These are phyloP conservation scores for Tachyglossus aculeatus DNA, from an alignment of 2,797 vertebrate genomes.

Conservation along the genomic window DNA sequence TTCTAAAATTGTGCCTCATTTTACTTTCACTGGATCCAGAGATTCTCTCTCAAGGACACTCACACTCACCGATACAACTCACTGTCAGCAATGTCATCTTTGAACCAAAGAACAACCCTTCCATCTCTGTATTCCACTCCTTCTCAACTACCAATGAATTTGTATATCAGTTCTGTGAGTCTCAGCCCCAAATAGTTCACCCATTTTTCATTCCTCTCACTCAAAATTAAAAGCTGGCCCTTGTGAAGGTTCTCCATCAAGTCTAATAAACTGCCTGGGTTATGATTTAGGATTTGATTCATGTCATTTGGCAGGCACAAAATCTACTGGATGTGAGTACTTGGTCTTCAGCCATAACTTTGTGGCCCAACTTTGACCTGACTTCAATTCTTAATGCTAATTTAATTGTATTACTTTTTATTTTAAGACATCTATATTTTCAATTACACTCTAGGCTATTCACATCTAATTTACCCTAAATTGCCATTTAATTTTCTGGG, in stretches of 20 bases:
- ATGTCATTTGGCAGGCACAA: conserved; percentile 8
- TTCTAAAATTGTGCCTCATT: too few relatives aligned
- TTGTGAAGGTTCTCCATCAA: conserved; percentile 3
- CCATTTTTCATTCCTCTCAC: too few relatives aligned
- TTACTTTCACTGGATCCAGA: too few relatives aligned
- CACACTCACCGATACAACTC: too few relatives aligned
- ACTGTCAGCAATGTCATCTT: too few relatives aligned
- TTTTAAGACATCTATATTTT: conserved; percentile 42
- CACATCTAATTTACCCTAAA: conserved; percentile 46
- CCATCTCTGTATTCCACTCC: too few relatives aligned
- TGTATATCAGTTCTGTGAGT: too few relatives aligned
- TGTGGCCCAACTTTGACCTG: not conserved
- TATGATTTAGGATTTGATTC: conserved; percentile 1
- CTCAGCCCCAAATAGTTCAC: too few relatives aligned
- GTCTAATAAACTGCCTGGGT: conserved; percentile 45
- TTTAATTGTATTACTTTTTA: conserved; percentile 57
- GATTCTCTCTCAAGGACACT: too few relatives aligned
- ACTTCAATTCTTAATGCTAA: conserved; percentile 20
- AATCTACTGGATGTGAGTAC: conserved; percentile 32
- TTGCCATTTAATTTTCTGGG: conserved; percentile 20
- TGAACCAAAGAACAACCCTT: too few relatives aligned
- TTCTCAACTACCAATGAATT: too few relatives aligned
- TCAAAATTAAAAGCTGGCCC: too few relatives aligned
- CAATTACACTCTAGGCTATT: not conserved
- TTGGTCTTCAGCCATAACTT: not conserved